Base-by-base conservation (phyloP, 2,113 vertebrate genomes). In the Nesoenas mayeri region DNA sequence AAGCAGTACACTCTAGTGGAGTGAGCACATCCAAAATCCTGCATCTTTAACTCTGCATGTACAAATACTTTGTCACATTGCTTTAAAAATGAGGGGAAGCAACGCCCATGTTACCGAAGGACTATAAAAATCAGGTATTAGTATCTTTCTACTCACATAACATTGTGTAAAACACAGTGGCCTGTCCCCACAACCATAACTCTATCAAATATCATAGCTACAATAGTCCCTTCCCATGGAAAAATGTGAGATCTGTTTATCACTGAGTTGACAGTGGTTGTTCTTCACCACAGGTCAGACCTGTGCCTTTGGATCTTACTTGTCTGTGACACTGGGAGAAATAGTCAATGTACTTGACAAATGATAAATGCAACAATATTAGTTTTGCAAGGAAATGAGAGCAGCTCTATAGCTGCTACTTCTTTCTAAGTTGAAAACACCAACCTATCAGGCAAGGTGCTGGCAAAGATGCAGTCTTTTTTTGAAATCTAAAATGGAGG, bases 211-310 rank as follows among this genome's bases (percentile, higher is more conserved):
- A 29, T 42, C 57, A 47, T 1, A 85, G 79, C 72, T 85, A 42
- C 2, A 1, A 21, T 0, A 70, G 71, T 42, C 36, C 85, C 54
- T 62, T 83, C 56, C 24, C 56, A 24, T 7, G 53, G 60, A 78
- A 77, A 71, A 80, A 94, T 4, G 56, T 7, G 50, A 90, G 70
- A 83, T 19, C 31, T 58, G 20, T 61, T 93, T 89, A 71, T 20
- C 81, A 69, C 64, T 91, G 79, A 48, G 26, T 44, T 79, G 81
- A n/a, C 44, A 66, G 85, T n/a, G 54, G 29, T 72, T 79, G 88
- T 73, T 92, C 92, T 92, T 97, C 88, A 77, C 12, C 79, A 84
- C 48, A 86, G 80, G 84, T 96, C 80, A 89, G 34, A 89, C 34
- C 48, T 25, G 11, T 42, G 77, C 83, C 69, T 86, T 81, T 78